Evolutionary conservation across 2,888 invertebrate genomes (phyloP), one percentile per base, ranked within the genome.

Genomic region (Lacanobia wlatinum): DNA sequence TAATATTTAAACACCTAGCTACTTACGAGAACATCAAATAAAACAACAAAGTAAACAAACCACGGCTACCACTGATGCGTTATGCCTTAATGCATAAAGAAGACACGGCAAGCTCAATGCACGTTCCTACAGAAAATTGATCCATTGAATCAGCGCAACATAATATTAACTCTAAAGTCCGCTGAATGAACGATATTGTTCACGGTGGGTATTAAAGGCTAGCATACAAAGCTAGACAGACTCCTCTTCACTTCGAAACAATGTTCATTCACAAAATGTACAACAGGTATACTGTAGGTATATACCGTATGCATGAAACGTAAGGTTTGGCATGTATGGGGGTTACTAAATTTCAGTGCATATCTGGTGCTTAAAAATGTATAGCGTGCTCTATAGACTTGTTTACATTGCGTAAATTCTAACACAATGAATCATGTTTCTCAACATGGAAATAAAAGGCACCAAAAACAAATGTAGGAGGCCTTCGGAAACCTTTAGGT

Each of bases 231-330:
- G 46, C 38, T 82, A 53, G 66, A 72, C 70, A 53, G 66, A 72
- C 70, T 72, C 66, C 73, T 76, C 68, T 76, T 78, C 79, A 68
- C 71, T 76, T 81, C 70, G 71, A 80, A 82, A 84, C 80, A 70
- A 80, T 38, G 69, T 76, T 84, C 84, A 86, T 87, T 86, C 84
- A 84, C 67, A 78, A 77, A 72, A 53, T 64, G 34, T 43, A 28
- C 34, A 34, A 43, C 43, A 40, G 40, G 43, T 43, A 43, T 43
- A 43, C 43, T 43, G 28, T 28, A 34, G 6, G 34, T 34, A 14
- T 43, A 43, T 43, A 43, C 5, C 43, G 43, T 43, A 40, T 58
- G 65, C 40, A 65, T 14, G n/a, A 46, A 67, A n/a, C 23, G 56
- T 23, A 55, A 67, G 48, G 38, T 23, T 48, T 50, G 28, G 16